A percentile compares a stretch with the other conserved stretches of the same genome.
Evolutionary conservation across 2,113 vertebrate species (phyloP).

Genomic region (Colistium nudipinnis): DNA sequence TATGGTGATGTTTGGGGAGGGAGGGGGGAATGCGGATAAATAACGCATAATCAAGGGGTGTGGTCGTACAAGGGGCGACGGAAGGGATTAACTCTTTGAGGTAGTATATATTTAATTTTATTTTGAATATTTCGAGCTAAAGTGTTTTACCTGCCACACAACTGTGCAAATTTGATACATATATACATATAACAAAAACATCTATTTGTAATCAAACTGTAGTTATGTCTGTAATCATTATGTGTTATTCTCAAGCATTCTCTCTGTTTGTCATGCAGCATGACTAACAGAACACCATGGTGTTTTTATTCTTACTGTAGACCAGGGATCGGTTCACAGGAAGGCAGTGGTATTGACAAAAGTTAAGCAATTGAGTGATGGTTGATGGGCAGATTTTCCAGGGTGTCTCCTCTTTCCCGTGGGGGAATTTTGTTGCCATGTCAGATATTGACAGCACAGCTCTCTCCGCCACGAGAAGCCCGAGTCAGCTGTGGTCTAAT

Average conservation of each 20-base stretch:
- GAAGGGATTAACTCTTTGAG: not conserved
- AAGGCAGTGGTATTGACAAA: not conserved
- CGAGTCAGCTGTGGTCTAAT: constrained; percentile 68
- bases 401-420: constrained; percentile 25
- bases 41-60: constrained; percentile 70
- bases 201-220: too few relatives aligned
- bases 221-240: too few relatives aligned
- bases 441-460: constrained; percentile 58
- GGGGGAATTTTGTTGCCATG: constrained; percentile 40
- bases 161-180: too few relatives aligned
- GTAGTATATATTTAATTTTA: not conserved
- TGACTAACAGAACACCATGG: too few relatives aligned
- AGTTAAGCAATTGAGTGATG: not conserved
- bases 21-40: constrained; percentile 36
- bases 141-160: too few relatives aligned
- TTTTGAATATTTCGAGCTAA: too few relatives aligned
- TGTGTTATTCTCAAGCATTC: too few relatives aligned
- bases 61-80: constrained; percentile 48
- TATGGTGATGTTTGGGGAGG: not conserved
- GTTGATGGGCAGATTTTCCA: constrained; percentile 59
- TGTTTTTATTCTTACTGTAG: too few relatives aligned
- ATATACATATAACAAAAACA: too few relatives aligned
- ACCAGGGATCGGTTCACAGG: constrained; percentile 16
- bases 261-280: too few relatives aligned
- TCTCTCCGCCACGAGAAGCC: constrained; percentile 21